Base-by-base conservation (phyloP, 2,888 invertebrate genomes). In the Clistopyga incitator region DNA sequence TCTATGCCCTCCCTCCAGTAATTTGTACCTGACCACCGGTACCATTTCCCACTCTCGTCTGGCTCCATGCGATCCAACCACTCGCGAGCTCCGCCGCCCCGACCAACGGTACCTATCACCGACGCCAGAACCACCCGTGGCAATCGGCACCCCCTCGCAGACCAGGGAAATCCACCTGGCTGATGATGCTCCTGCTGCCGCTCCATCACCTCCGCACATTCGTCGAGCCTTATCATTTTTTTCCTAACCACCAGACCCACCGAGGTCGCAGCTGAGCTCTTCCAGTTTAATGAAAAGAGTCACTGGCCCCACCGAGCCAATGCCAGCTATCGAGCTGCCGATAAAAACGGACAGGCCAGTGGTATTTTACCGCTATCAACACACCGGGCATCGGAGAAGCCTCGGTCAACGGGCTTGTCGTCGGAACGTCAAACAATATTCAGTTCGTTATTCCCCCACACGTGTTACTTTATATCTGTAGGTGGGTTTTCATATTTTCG, bases 1-100 rank as follows among this genome's bases (percentile, higher is more conserved):
- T 72, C 84, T 72, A 68, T 81, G 84, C 85, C 82, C 86, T 85
- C 89, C 78, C 85, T 75, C 85, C 85, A 84, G 88, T 89, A 89
- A 90, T 90, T 90, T 89, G 90, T 89, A 89, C 86, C 88, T 84
- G 87, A 87, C 88, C 88, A 77, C 68, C 77, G 74, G 78, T 78
- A 86, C 84, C 87, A 81, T 86, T 87, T 83, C 85, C 45, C 79
- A 80, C 64, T 47, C 68, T 61, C 67, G 34, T 76, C 78, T 72
- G 78, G 70, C 79, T 82, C 81, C 68, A 64, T 38, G 29, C 61
- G 13, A 18, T 75, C 56, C 77, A 72, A 70, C 71, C 71, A 38
- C 64, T n/a, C 59, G 70, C 56, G 67, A 42, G 56, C 15, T 25
- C 18, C 25, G 56, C n/a, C 10, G 6, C 15, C 23, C n/a, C n/a